These are phyloP conservation scores for Alouatta palliata DNA, from an alignment of 2,113 vertebrate species.

Conservation along the genomic window DNA sequence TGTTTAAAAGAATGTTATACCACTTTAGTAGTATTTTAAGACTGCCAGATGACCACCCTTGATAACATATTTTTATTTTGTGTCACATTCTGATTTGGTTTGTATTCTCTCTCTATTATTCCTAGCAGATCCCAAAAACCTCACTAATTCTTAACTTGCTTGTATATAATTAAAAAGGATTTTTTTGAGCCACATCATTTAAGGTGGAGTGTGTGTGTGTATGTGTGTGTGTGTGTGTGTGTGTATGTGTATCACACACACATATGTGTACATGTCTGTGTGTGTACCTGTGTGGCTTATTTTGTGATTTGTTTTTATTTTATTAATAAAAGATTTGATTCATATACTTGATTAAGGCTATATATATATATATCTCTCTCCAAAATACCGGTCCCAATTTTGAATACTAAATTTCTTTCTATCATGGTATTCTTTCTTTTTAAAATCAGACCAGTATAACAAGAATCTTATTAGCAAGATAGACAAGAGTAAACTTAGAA, in stretches of 20 bases:
- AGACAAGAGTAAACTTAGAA: background rate
- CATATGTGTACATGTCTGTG: too few relatives aligned
- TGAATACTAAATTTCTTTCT: background rate
- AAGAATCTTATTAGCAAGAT: slow-evolving; percentile 5
- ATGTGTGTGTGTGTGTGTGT: background rate
- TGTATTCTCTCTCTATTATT: background rate
- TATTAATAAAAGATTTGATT: background rate
- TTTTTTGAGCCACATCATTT: background rate
- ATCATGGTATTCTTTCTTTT: background rate
- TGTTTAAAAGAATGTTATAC: background rate
- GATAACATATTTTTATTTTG: background rate
- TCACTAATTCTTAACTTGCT: background rate
- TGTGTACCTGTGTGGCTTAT: too few relatives aligned
- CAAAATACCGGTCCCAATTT: background rate
- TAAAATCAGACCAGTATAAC: background rate
- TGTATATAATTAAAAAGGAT: background rate
- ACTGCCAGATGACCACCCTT: background rate
- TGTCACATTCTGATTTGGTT: background rate
- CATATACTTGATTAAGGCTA: background rate
- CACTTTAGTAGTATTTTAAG: background rate
- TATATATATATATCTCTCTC: background rate
- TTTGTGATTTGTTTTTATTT: background rate
- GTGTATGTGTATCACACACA: too few relatives aligned
- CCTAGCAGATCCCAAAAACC: background rate
- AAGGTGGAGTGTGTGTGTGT: background rate